These are phyloP conservation scores for Botia kubotai DNA, from an alignment of 2,797 vertebrate species.

Conservation along the genomic window DNA sequence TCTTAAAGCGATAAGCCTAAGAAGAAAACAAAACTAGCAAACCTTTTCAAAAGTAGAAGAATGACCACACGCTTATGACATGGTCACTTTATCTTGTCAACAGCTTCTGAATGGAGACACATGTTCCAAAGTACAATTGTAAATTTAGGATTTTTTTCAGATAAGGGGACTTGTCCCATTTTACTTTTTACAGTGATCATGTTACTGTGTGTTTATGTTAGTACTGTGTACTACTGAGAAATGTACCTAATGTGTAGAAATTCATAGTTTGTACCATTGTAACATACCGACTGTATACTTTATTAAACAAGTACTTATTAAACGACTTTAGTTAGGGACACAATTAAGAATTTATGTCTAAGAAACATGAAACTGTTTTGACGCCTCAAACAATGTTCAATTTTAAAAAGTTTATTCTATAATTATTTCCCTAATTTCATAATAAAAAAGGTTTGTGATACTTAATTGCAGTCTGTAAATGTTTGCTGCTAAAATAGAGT, in stretches of 20 bases:
- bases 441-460: not conserved
- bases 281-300: not conserved
- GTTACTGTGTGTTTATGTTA: not conserved
- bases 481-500: constrained; percentile 17
- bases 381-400: not conserved
- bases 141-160: too few species aligned
- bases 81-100: not conserved
- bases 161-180: not conserved
- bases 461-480: not conserved
- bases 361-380: not conserved
- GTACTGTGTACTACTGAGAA: not conserved
- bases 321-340: not conserved
- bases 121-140: not conserved
- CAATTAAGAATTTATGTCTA: not conserved
- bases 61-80: constrained; percentile 7
- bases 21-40: constrained; percentile 34
- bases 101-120: not conserved
- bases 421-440: too few species aligned
- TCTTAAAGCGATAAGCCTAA: constrained; percentile 21
- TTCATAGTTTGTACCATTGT: not conserved
- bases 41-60: constrained; percentile 18
- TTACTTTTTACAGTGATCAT: not conserved
- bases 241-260: not conserved
- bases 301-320: not conserved
- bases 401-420: not conserved